A percentile compares a stretch with the other conserved stretches of the same genome.
Conservation (phyloP, 1,140 invertebrate species). For the Drosophila yakuba region DNA sequence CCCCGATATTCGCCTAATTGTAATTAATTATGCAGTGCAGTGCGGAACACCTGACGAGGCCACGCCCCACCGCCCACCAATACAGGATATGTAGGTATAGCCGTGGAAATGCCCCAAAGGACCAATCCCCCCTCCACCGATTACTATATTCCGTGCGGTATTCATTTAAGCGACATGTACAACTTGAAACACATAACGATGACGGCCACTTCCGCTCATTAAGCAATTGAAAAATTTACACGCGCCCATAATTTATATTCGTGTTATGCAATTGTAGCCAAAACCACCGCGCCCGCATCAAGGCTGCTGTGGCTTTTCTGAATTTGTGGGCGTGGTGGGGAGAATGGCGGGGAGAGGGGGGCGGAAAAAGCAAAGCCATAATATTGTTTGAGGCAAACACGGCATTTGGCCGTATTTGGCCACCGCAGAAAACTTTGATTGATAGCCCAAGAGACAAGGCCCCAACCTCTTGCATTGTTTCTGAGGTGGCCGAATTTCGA, state of each 20-base stretch:
- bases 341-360: slow-evolving; percentile 1
- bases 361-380: slow-evolving; percentile 33
- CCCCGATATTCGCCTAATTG: slow-evolving; percentile 59
- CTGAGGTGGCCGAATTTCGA: slow-evolving; percentile 23
- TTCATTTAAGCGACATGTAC: slow-evolving; percentile 72
- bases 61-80: slow-evolving; percentile 39
- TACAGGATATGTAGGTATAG: neutral
- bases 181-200: slow-evolving; percentile 74
- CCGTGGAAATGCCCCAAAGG: neutral
- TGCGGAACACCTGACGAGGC: slow-evolving; percentile 54
- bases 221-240: slow-evolving; percentile 84
- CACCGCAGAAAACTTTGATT: slow-evolving; percentile 31
- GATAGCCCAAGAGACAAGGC: slow-evolving; percentile 28
- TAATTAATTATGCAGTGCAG: slow-evolving; percentile 74
- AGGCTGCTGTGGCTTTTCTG: slow-evolving; percentile 40
- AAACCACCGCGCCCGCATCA: slow-evolving; percentile 25
- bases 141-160: slow-evolving; percentile 9
- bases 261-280: slow-evolving; percentile 33
- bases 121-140: neutral
- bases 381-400: slow-evolving; percentile 20
- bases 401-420: neutral
- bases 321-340: slow-evolving; percentile 26
- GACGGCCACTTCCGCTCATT: slow-evolving; percentile 84
- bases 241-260: slow-evolving; percentile 68
- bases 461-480: slow-evolving; percentile 25